Evolutionary conservation across 1,140 invertebrate genomes (phyloP).

Genomic region (Cydia amplana): DNA sequence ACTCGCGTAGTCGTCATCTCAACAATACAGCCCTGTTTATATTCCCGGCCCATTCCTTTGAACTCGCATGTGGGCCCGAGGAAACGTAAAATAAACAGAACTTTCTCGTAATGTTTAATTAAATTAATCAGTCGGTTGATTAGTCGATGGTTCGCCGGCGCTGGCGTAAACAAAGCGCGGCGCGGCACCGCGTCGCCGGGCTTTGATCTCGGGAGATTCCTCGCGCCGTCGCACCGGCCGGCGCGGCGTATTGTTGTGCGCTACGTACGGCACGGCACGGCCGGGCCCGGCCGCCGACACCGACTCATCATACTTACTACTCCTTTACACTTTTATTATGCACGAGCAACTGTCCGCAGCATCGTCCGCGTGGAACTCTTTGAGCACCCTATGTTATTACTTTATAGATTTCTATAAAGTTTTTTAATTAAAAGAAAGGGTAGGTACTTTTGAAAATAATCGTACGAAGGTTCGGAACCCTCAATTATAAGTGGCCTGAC

Average conservation of each 20-base stretch:
- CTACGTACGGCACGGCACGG: background rate
- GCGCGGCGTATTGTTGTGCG: background rate
- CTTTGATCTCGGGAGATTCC: slow-evolving; percentile 68
- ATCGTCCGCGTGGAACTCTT: too few species aligned
- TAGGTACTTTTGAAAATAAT: too few species aligned
- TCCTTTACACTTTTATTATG: too few species aligned
- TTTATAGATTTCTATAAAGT: too few species aligned
- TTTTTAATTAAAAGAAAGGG: too few species aligned
- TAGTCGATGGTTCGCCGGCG: slow-evolving; percentile 70
- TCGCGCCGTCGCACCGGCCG: slow-evolving; percentile 37
- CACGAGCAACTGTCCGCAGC: too few species aligned
- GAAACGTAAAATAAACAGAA: slow-evolving; percentile 77
- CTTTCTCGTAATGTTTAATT: slow-evolving; percentile 79
- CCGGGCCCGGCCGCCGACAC: background rate
- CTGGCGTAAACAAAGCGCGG: slow-evolving; percentile 64
- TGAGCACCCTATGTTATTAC: too few species aligned
- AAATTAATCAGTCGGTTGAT: slow-evolving; percentile 78
- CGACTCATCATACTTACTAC: background rate
- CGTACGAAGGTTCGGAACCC: too few species aligned
- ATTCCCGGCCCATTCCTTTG: slow-evolving; percentile 72
- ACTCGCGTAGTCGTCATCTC: slow-evolving; percentile 41
- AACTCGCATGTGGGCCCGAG: slow-evolving; percentile 76
- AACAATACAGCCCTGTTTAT: slow-evolving; percentile 71
- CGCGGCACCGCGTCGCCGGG: slow-evolving; percentile 46
- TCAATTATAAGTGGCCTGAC: too few species aligned